Conservation (phyloP, 2,113 vertebrate species). For the Sisor rabdophorus region DNA sequence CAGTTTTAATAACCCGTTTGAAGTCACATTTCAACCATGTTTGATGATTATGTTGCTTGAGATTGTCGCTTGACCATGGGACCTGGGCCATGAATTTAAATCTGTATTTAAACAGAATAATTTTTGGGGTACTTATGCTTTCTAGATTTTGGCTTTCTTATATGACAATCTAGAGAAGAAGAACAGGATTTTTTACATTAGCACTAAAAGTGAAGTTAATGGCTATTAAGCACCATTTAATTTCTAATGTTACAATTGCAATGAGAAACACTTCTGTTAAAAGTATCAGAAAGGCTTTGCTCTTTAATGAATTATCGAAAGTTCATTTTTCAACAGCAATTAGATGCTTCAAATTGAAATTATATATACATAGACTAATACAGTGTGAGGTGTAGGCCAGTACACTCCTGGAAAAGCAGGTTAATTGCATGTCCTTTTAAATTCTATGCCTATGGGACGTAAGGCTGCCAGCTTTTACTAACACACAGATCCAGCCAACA, state of each 20-base stretch:
- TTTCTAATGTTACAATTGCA: not conserved
- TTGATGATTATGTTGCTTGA: slow-evolving; percentile 57
- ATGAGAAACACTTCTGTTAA: not conserved
- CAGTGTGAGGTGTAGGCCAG: slow-evolving; percentile 33
- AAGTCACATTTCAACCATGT: slow-evolving; percentile 69
- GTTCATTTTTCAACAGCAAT: not conserved
- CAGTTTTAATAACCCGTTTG: slow-evolving; percentile 68
- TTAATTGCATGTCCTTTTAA: slow-evolving; percentile 28
- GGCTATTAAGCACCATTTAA: not conserved
- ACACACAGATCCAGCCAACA: slow-evolving; percentile 9
- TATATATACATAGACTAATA: slow-evolving; percentile 7
- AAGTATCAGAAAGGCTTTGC: not conserved
- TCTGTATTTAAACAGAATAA: slow-evolving; percentile 55
- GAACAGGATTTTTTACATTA: too few relatives aligned
- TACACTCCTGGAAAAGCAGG: slow-evolving; percentile 6
- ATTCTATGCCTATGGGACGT: slow-evolving; percentile 27
- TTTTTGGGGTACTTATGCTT: slow-evolving; percentile 38
- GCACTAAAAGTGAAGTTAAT: not conserved
- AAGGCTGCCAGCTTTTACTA: slow-evolving; percentile 19
- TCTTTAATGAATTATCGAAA: not conserved
- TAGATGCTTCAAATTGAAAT: not conserved
- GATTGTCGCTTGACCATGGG: slow-evolving; percentile 45
- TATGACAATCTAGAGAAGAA: not conserved
- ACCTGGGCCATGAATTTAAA: slow-evolving; percentile 55
- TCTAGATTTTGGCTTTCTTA: slow-evolving; percentile 7